Evolutionary conservation across 2,888 invertebrate species (phyloP), one percentile per base, ranked within the genome.

Genomic region (Eumerus sabulonum): DNA sequence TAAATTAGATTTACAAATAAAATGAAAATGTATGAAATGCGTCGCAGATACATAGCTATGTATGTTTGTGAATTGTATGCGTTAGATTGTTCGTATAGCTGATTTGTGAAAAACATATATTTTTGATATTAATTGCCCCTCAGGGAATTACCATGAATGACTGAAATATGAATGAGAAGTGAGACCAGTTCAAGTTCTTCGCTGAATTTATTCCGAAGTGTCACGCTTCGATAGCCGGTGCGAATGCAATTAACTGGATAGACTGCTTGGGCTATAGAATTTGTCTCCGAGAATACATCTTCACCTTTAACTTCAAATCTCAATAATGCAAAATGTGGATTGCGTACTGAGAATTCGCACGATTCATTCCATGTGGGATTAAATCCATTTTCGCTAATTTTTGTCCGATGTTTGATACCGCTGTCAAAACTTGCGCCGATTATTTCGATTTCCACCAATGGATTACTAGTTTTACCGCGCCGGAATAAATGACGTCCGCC

Each of bases 201-300:
- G 77, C 96, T 96, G 88, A 92, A 96, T 36, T 93, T 95, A 88
- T 99, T 99, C 83, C 93, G 94, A 68, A 99, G 90, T 9, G 94
- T 94, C 13, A 99, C 93, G 87, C 98, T 98, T 66, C 99, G 92
- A 88, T 94, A 98, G 0, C 99, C 98, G 73, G 93, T 92, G 64
- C 95, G 91, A 35, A 96, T 89, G 85, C 95, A 95, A 66, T 91
- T 92, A 40, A 94, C 91, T 0, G 98, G 97, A 90, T 94, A 98
- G 11, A 96, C 96, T 44, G 97, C 96, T 90, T 99, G 99, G 0
- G 98, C 98, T 76, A 98, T 94, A 88, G 98, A 98, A 90, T 98
- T 98, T 11, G 94, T 95, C 85, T 98, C 98, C 0, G 98, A 98
- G 89, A 99, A 99, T 91, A 98, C 96, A 87, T 99, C 99, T 88